Evolutionary conservation across 1,140 invertebrate genomes (phyloP), one percentile per base, ranked within the genome.

Genomic region (Cardiocondyla obscurior): DNA sequence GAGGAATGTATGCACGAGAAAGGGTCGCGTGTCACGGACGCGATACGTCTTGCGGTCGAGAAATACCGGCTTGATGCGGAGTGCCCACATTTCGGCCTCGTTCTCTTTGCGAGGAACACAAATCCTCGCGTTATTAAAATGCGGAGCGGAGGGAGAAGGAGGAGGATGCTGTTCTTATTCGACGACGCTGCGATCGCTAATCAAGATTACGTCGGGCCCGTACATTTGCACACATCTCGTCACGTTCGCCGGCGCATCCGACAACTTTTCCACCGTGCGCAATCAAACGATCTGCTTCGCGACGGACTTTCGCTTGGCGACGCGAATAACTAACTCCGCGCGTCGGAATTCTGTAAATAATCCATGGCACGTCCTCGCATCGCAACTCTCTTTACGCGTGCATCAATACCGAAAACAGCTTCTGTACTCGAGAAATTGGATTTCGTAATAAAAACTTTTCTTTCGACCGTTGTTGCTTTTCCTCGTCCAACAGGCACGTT

Each of bases 391-490:
- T 53, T 57, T 74, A 55, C 42, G 12, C 58, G 65, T 25, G 67
- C 22, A 5, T 62, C 10, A 39, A 73, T 44, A 67, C 19, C 57
- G n/a, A 42, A 28, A 73, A 19, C 28, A 55, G 19, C 42, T 81
- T 81, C 46, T 83, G 72, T 58, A 33, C 8, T 70, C 42, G 28
- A 76, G 51, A 82, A 76, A 82, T 88, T 88, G 82, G 83, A 73
- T 88, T 88, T 88, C 82, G 58, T 87, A 87, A 88, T 87, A 87
- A 88, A 88, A 84, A 25, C 57, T 57, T 62, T 65, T 79, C 84
- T 82, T 87, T 86, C 82, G 69, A 87, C 22, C 44, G 64, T 10
- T 57, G 60, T 57, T 36, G 33, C 36, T 25, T n/a, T 7, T 33
- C 19, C 53, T 60, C 39, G n/a, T 30, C 53, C 14, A 39, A 51